phyloP scores from a whole-genome alignment of 2,113 vertebrate species.

The Anguilla japonica region DNA sequence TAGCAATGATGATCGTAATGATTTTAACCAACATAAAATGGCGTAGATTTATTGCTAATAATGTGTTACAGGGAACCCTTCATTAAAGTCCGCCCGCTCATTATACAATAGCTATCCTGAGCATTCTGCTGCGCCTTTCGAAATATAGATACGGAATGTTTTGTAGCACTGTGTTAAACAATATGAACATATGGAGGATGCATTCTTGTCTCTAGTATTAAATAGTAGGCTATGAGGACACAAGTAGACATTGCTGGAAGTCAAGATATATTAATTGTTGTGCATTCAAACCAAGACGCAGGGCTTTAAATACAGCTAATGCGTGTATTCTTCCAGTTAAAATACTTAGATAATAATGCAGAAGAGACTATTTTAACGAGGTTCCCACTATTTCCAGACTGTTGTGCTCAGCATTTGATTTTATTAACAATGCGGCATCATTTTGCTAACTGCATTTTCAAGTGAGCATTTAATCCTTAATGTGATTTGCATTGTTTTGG shows the following conservation, averaged over 20 bases:
- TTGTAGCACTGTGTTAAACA: neutral
- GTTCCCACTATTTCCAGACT: too few species aligned
- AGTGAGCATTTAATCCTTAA: too few species aligned
- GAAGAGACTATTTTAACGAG: too few species aligned
- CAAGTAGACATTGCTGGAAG: neutral
- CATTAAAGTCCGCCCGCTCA: conserved; percentile 72
- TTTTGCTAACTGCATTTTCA: too few species aligned
- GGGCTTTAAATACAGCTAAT: too few species aligned
- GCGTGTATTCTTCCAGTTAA: too few species aligned
- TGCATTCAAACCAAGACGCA: neutral
- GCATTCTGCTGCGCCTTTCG: neutral
- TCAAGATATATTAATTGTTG: neutral
- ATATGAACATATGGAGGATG: neutral
- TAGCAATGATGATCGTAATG: conserved; percentile 83
- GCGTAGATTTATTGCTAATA: conserved; percentile 89
- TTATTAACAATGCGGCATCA: too few species aligned
- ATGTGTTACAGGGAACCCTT: conserved; percentile 82
- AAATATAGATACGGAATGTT: neutral
- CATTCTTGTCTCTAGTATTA: neutral
- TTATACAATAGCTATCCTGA: conserved; percentile 13
- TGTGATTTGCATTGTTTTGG: too few species aligned
- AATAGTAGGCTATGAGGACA: neutral
- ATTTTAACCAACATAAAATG: conserved; percentile 86
- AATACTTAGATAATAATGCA: too few species aligned
- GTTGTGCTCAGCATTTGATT: too few species aligned